Evolutionary conservation across 2,113 vertebrate species (phyloP).

Genomic region (Phylloscopus whistleri): DNA sequence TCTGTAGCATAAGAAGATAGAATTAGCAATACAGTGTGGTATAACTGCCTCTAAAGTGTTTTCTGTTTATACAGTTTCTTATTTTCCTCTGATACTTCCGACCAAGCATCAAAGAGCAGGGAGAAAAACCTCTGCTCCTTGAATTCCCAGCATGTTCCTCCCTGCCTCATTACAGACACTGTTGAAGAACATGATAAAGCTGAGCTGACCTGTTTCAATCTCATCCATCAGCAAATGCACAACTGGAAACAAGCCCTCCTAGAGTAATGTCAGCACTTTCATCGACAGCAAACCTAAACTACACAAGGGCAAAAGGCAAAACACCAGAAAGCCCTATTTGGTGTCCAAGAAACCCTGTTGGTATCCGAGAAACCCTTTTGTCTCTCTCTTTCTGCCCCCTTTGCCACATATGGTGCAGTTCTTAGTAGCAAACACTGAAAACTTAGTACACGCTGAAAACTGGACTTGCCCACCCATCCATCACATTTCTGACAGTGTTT

Average conservation of each 20-base stretch:
- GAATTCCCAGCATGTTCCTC: constrained; percentile 20
- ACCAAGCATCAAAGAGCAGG: not conserved
- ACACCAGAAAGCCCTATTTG: not conserved
- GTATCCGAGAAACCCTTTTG: not conserved
- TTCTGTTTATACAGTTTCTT: constrained; percentile 23
- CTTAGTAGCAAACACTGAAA: not conserved
- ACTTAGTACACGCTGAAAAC: not conserved
- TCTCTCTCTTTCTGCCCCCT: not conserved
- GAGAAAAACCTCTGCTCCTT: not conserved
- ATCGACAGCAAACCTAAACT: not conserved
- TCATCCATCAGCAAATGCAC: not conserved
- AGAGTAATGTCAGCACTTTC: not conserved
- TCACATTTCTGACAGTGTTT: not conserved
- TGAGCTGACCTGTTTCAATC: not conserved
- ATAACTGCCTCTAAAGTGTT: not conserved
- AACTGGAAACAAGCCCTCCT: constrained; percentile 21
- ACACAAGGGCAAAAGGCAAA: not conserved
- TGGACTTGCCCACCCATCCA: not conserved
- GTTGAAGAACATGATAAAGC: constrained; percentile 39
- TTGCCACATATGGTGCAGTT: not conserved
- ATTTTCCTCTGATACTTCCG: not conserved
- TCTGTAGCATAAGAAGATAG: not conserved
- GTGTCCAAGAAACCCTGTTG: not conserved
- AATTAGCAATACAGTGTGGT: not conserved
- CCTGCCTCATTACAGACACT: constrained; percentile 19